phyloP scores from a whole-genome alignment of 2,888 invertebrate genomes.

The Drosophila pegasa region DNA sequence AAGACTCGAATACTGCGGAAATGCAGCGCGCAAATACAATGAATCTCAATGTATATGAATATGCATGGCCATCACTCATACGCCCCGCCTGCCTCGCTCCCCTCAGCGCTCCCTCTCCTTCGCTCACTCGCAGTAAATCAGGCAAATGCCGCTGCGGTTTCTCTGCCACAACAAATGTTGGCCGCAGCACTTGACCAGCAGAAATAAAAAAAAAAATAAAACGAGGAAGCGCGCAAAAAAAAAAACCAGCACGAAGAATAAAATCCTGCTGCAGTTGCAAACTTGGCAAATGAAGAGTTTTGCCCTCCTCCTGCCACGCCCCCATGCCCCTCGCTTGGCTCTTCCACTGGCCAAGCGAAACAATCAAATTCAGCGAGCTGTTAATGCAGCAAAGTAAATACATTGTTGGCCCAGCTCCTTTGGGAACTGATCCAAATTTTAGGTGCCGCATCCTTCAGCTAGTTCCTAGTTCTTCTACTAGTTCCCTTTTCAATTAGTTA shows the following conservation, averaged over 20 bases:
- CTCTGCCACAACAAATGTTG: slow-evolving; percentile 66
- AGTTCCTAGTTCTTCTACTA: background rate
- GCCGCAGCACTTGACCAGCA: slow-evolving; percentile 68
- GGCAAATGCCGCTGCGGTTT: slow-evolving; percentile 65
- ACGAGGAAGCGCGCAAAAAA: background rate
- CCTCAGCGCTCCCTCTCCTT: slow-evolving; percentile 1
- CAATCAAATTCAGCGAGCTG: slow-evolving; percentile 53
- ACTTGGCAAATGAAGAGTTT: slow-evolving; percentile 44
- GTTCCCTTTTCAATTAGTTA: slow-evolving; percentile 1
- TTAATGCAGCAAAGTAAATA: slow-evolving; percentile 58
- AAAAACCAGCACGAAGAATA: too few species aligned
- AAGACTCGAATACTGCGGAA: slow-evolving; percentile 68
- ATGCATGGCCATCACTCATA: slow-evolving; percentile 79
- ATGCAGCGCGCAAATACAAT: slow-evolving; percentile 75
- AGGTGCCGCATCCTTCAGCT: background rate
- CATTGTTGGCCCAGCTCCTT: slow-evolving; percentile 30
- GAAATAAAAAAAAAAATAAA: slow-evolving; percentile 11
- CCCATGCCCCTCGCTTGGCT: background rate
- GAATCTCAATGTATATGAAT: slow-evolving; percentile 78
- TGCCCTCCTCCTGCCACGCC: background rate
- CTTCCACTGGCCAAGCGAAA: slow-evolving; percentile 23
- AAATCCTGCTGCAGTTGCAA: slow-evolving; percentile 31
- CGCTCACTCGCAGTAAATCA: slow-evolving; percentile 41
- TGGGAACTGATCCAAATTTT: slow-evolving; percentile 18
- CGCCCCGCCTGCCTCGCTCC: slow-evolving; percentile 46